Evolutionary conservation across 2,888 invertebrate species (phyloP).

Genomic region (Drosophila cognata): DNA sequence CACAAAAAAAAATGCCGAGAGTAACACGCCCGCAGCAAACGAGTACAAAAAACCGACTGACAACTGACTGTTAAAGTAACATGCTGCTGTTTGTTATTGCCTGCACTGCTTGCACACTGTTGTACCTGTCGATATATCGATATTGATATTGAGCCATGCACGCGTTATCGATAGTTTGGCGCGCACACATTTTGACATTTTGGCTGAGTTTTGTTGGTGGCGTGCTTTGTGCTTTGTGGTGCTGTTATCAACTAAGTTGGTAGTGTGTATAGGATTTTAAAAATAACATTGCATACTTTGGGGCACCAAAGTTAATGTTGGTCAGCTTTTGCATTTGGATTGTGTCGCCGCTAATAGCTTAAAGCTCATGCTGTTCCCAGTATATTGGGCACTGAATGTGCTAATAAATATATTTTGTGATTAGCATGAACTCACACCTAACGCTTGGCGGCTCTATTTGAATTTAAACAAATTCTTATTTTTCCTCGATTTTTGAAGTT

Average conservation of each 20-base stretch:
- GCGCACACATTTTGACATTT: not conserved
- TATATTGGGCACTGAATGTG: not conserved
- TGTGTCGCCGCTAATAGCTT: not conserved
- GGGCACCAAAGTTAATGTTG: not conserved
- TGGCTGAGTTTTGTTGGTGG: not conserved
- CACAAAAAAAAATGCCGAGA: conserved; percentile 33
- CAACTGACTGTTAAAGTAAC: conserved; percentile 28
- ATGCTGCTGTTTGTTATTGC: conserved; percentile 26
- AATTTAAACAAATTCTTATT: not conserved
- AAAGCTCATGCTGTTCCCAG: conserved; percentile 18
- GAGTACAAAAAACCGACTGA: conserved; percentile 46
- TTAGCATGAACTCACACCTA: not conserved
- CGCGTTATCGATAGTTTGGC: conserved; percentile 14
- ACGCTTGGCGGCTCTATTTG: not conserved
- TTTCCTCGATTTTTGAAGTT: not conserved
- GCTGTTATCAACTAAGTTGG: conserved; percentile 8
- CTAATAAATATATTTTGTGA: not conserved
- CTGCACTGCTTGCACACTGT: conserved; percentile 2
- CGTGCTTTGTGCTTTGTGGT: not conserved
- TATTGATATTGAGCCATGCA: not conserved
- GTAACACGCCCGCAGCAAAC: conserved; percentile 18
- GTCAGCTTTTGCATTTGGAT: not conserved
- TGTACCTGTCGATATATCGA: conserved; percentile 29
- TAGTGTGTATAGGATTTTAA: not conserved
- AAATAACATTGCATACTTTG: conserved; percentile 6